Percentiles rank a stretch among this genome's conserved stretches.
Conservation (phyloP, 2,888 invertebrate genomes). For the Tubulanus polymorphus region DNA sequence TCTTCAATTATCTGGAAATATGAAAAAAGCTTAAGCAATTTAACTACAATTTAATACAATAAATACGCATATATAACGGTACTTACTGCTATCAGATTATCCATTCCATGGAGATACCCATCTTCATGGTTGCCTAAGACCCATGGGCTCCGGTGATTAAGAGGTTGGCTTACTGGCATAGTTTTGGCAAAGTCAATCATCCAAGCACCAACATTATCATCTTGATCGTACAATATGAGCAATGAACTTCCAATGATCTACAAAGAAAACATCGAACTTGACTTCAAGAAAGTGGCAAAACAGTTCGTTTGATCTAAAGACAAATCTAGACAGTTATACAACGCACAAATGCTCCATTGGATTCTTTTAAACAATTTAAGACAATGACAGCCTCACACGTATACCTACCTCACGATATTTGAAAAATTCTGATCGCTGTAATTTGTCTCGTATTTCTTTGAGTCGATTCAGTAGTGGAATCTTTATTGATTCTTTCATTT, state of each 20-base stretch:
- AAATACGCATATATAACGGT: too few species aligned
- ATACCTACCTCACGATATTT: slow-evolving; percentile 72
- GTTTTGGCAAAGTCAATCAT: slow-evolving; percentile 97
- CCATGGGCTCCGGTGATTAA: slow-evolving; percentile 82
- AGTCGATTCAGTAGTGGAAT: slow-evolving; percentile 70
- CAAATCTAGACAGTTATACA: too few species aligned
- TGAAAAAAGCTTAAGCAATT: too few species aligned
- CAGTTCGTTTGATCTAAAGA: too few species aligned
- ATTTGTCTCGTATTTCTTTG: slow-evolving; percentile 69
- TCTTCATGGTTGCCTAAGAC: slow-evolving; percentile 93
- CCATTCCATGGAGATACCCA: slow-evolving; percentile 87
- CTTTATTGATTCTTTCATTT: slow-evolving; percentile 59
- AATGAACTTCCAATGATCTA: slow-evolving; percentile 68
- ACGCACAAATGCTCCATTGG: too few species aligned
- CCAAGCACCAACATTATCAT: slow-evolving; percentile 81
- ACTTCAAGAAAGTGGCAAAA: too few species aligned
- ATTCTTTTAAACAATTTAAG: too few species aligned
- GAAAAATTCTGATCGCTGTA: slow-evolving; percentile 86
- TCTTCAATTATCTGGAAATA: too few species aligned
- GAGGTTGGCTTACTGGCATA: slow-evolving; percentile 63
- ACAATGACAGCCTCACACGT: too few species aligned
- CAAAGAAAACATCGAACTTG: too few species aligned
- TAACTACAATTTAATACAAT: too few species aligned
- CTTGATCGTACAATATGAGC: slow-evolving; percentile 86
- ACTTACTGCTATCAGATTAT: slow-evolving; percentile 75